These are phyloP conservation scores for Byasa hedistus DNA, from an alignment of 2,888 invertebrate genomes.

Conservation along the genomic window DNA sequence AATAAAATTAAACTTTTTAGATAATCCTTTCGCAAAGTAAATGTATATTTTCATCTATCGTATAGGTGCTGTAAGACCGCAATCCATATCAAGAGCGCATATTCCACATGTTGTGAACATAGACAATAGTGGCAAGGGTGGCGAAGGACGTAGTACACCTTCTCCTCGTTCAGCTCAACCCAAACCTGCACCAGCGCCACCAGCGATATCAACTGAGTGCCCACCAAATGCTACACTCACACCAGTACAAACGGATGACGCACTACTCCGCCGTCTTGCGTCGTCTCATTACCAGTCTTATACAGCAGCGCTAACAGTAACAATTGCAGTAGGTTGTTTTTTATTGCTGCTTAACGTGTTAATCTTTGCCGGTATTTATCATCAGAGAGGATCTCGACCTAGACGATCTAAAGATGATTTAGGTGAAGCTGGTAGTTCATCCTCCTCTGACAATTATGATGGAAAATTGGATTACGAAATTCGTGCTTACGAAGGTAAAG, in stretches of 20 bases:
- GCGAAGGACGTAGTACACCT: slow-evolving; percentile 54
- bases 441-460: slow-evolving; percentile 82
- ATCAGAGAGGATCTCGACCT: slow-evolving; percentile 86
- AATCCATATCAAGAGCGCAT: slow-evolving; percentile 84
- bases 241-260: slow-evolving; percentile 81
- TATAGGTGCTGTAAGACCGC: slow-evolving; percentile 87
- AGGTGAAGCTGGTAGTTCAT: slow-evolving; percentile 85
- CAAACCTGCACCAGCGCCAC: slow-evolving; percentile 62
- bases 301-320: slow-evolving; percentile 92
- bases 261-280: slow-evolving; percentile 87
- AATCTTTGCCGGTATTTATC: slow-evolving; percentile 94
- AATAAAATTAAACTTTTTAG: not conserved
- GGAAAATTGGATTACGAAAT: slow-evolving; percentile 78
- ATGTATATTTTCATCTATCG: slow-evolving; percentile 24
- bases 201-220: slow-evolving; percentile 85
- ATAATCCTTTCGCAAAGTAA: not conserved
- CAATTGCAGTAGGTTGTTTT: slow-evolving; percentile 92
- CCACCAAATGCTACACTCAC: slow-evolving; percentile 81
- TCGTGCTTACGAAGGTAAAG: slow-evolving; percentile 76
- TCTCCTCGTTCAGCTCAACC: slow-evolving; percentile 72
- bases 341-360: slow-evolving; percentile 89
- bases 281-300: slow-evolving; percentile 92
- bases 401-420: slow-evolving; percentile 89
- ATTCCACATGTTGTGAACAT: slow-evolving; percentile 78
- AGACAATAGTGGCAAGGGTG: slow-evolving; percentile 52